Conservation (phyloP, 2,797 vertebrate genomes). For the Malurus leucopterus region DNA sequence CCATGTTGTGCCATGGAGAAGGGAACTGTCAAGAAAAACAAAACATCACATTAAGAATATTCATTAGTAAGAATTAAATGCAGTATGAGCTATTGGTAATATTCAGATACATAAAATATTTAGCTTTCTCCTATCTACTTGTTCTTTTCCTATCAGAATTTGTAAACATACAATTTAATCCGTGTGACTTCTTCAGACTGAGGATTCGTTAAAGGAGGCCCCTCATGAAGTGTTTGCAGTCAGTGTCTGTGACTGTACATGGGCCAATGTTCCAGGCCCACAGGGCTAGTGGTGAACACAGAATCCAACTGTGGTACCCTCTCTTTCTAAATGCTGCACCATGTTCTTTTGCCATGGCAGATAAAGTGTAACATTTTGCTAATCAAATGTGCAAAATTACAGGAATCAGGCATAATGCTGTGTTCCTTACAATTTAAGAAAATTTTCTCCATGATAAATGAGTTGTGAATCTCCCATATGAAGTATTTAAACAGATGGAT, state of each 20-base stretch:
- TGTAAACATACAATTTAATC: neutral
- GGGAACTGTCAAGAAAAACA: neutral
- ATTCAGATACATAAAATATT: neutral
- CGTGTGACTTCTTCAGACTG: neutral
- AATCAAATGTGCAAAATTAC: neutral
- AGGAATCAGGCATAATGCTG: neutral
- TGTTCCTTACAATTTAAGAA: neutral
- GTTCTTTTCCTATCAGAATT: neutral
- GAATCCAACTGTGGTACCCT: neutral
- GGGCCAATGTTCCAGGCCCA: neutral
- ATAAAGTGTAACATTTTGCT: neutral
- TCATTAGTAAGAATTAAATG: neutral
- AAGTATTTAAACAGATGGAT: conserved; percentile 46
- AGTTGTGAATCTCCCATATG: neutral
- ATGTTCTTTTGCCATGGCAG: neutral
- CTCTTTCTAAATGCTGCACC: neutral
- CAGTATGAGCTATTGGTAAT: neutral
- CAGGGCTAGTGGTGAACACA: neutral
- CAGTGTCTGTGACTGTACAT: neutral
- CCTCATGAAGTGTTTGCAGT: neutral
- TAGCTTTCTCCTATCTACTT: neutral
- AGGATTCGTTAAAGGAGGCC: neutral
- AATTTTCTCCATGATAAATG: neutral
- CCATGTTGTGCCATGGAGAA: neutral
- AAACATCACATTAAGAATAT: neutral